These are phyloP conservation scores for Cheumatopsyche charites DNA, from an alignment of 1,140 invertebrate genomes.

Conservation along the genomic window DNA sequence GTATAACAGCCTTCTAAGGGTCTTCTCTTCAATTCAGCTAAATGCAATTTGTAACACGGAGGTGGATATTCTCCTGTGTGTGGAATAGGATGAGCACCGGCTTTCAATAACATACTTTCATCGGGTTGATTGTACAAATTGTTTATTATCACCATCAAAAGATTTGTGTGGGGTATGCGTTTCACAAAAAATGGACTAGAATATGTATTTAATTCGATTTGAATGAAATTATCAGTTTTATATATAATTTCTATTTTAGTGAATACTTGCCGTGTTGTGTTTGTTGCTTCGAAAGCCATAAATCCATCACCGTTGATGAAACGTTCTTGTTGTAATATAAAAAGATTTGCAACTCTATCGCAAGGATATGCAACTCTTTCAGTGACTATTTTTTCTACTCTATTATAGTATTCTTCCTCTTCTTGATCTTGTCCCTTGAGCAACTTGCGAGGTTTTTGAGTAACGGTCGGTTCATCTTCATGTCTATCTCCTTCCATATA, in stretches of 20 bases:
- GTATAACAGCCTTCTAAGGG: constrained; percentile 75
- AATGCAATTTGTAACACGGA: constrained; percentile 75
- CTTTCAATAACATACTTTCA: constrained; percentile 51
- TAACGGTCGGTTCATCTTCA: not conserved
- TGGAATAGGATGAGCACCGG: constrained; percentile 53
- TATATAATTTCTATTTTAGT: no score
- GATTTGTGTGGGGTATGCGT: constrained; percentile 76
- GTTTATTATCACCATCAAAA: constrained; percentile 79
- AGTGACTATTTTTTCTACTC: constrained; percentile 52
- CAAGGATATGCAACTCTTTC: constrained; percentile 61
- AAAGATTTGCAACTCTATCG: constrained; percentile 70
- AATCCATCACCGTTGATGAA: constrained; percentile 61
- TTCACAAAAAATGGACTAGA: constrained; percentile 75
- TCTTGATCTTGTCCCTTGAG: constrained; percentile 52
- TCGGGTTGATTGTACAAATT: constrained; percentile 53
- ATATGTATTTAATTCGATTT: no score
- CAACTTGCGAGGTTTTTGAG: constrained; percentile 48
- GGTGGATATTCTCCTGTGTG: constrained; percentile 57
- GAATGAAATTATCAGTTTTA: no score
- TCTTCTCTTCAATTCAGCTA: constrained; percentile 70
- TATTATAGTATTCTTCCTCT: constrained; percentile 57
- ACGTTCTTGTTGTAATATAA: constrained; percentile 68
- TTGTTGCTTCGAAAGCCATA: constrained; percentile 51
- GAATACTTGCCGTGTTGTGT: constrained; percentile 49
- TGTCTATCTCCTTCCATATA: constrained; percentile 30